Base-by-base conservation (phyloP, 2,888 invertebrate genomes). In the Conops quadrifasciatus region DNA sequence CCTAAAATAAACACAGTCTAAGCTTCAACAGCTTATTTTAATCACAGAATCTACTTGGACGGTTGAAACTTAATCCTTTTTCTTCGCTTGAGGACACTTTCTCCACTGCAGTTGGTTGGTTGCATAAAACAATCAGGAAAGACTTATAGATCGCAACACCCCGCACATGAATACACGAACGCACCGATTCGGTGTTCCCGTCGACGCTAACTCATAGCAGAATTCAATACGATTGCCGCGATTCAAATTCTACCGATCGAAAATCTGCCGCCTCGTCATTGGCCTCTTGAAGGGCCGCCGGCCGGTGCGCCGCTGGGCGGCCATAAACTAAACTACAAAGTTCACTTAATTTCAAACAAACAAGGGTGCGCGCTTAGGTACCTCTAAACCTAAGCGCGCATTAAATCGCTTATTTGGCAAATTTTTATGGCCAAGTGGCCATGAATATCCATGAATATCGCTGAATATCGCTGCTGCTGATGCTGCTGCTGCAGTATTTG, bases 401-500 rank as follows among this genome's bases (percentile, higher is more conserved):
- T 79, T 81, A 79, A 82, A 83, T 83, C 80, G 80, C 78, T 79
- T 83, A 83, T 83, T 82, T 83, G 81, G 77, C 78, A 81, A 81
- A 83, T 82, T 81, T 80, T 82, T 80, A 58, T 36, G 51, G 15
- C 51, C 24, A 30, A 60, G 36, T 62, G 68, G 78, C 80, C 80
- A 78, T 81, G 80, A 81, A 56, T 81, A 80, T n/a, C n/a, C n/a
- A n/a, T n/a, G n/a, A n/a, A n/a, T n/a, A n/a, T n/a, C n/a, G n/a
- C n/a, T n/a, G n/a, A n/a, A n/a, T n/a, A n/a, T 81, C 80, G 36
- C 67, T 68, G 59, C 43, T 30, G 67, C 56, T 58, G 26, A 16
- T 56, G 36, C 58, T 43, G 36, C 63, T 58, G 36, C 36, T 26
- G 19, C 2, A 9, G 24, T 53, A 65, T 53, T 51, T 53, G 60